Conservation (phyloP, 2,797 vertebrate species). For the Acomys russatus region DNA sequence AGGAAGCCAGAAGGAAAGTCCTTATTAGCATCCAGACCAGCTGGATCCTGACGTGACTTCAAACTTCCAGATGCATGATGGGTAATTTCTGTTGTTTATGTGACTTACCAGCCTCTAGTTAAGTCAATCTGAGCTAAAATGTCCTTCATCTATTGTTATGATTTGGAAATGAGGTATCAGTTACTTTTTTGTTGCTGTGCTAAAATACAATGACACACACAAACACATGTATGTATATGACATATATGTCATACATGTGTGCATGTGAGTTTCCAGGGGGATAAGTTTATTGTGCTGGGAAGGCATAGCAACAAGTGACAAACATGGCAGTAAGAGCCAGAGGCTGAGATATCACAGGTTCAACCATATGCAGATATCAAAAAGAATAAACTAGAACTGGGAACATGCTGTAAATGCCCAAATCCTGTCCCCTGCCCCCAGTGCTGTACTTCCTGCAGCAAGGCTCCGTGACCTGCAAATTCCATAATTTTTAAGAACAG, state of each 20-base stretch:
- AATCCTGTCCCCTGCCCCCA: rapidly evolving
- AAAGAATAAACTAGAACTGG: neutral
- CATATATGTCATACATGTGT: no score
- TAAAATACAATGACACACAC: neutral
- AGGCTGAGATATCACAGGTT: neutral
- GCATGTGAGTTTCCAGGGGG: neutral
- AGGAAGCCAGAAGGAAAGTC: neutral
- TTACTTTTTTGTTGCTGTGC: neutral
- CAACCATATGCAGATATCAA: neutral
- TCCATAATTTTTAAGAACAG: neutral
- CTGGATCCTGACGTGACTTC: neutral
- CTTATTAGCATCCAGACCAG: neutral
- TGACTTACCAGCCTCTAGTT: neutral
- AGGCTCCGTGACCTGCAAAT: neutral
- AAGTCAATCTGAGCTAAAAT: neutral
- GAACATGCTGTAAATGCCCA: neutral
- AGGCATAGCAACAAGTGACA: neutral
- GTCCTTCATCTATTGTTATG: neutral
- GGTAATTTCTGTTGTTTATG: neutral
- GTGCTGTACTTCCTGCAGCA: neutral
- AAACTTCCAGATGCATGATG: neutral
- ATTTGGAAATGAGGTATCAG: neutral
- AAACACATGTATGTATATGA: neutral
- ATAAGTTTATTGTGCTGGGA: no score
- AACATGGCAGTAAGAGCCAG: neutral